A percentile compares a stretch with the other conserved stretches of the same genome.
Conservation (phyloP, 2,113 vertebrate genomes). For the Xyliphius kryptos region DNA sequence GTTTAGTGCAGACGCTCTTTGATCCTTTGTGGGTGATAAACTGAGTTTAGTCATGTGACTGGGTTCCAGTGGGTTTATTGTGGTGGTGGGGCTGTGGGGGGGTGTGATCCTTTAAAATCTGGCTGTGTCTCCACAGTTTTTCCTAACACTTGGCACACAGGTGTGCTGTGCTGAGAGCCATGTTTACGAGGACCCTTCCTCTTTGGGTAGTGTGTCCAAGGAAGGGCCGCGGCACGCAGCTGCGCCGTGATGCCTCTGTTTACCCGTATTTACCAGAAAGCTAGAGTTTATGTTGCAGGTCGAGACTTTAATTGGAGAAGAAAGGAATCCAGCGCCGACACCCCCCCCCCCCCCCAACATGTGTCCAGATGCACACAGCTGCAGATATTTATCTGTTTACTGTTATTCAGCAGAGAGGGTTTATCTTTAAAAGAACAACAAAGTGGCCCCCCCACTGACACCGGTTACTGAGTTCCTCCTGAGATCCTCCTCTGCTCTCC, state of each 20-base stretch:
- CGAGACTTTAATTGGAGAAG: slow-evolving; percentile 31
- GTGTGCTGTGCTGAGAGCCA: slow-evolving; percentile 44
- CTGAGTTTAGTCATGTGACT: slow-evolving; percentile 45
- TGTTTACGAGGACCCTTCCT: slow-evolving; percentile 58
- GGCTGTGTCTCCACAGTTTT: neutral
- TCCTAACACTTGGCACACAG: slow-evolving; percentile 46
- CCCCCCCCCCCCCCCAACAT: neutral
- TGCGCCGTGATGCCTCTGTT: slow-evolving; percentile 52
- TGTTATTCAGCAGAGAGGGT: slow-evolving; percentile 13
- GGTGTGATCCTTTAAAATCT: too few species aligned
- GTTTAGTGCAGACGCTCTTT: slow-evolving; percentile 45
- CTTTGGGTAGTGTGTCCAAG: slow-evolving; percentile 54
- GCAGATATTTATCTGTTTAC: slow-evolving; percentile 26
- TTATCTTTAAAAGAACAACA: slow-evolving; percentile 14
- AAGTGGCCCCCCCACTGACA: neutral
- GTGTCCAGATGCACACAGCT: slow-evolving; percentile 27
- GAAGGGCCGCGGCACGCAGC: slow-evolving; percentile 33
- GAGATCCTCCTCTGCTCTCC: neutral
- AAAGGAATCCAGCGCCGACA: slow-evolving; percentile 16
- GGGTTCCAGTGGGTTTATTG: slow-evolving; percentile 27
- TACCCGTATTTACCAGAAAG: slow-evolving; percentile 65
- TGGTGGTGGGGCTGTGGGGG: slow-evolving; percentile 11
- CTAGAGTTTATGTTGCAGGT: slow-evolving; percentile 55
- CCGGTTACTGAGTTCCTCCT: too few species aligned
- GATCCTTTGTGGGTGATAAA: slow-evolving; percentile 50